Percentiles rank a stretch among this genome's conserved stretches.
Conservation (phyloP, 2,888 invertebrate genomes). For the Syrista parreyssii region DNA sequence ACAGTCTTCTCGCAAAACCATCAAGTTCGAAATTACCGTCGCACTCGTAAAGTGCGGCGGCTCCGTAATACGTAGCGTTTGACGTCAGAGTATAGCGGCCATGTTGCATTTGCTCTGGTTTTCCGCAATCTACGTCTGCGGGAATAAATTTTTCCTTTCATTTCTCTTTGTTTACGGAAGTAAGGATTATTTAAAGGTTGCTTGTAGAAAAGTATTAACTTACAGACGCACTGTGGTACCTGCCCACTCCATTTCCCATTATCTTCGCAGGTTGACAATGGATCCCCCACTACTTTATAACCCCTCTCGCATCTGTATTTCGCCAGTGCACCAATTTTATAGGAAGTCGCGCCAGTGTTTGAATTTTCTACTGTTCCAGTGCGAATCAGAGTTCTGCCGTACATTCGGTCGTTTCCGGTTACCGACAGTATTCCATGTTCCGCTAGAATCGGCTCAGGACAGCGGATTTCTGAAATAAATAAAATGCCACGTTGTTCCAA, state of each 20-base stretch:
- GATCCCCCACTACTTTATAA: constrained; percentile 87
- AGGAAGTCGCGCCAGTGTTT: constrained; percentile 78
- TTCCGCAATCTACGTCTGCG: constrained; percentile 87
- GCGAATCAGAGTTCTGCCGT: constrained; percentile 84
- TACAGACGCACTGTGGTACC: constrained; percentile 86
- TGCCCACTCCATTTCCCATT: constrained; percentile 87
- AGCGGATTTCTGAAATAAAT: constrained; percentile 80
- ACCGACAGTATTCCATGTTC: constrained; percentile 89
- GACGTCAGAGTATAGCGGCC: constrained; percentile 85
- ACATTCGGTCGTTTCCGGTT: constrained; percentile 91
- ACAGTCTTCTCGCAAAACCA: constrained; percentile 84
- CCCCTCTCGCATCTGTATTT: constrained; percentile 92
- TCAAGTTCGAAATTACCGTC: constrained; percentile 83
- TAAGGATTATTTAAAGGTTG: neutral
- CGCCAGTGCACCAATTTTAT: constrained; percentile 86
- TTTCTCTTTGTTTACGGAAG: neutral
- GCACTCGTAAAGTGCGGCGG: constrained; percentile 86
- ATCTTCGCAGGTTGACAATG: constrained; percentile 86
- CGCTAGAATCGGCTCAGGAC: constrained; percentile 84
- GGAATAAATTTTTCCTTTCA: constrained; percentile 11
- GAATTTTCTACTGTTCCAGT: constrained; percentile 74
- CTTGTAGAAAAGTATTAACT: constrained; percentile 59
- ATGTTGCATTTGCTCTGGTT: constrained; percentile 77
- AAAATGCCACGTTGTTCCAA: neutral
- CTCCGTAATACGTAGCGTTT: constrained; percentile 90